Evolutionary conservation across 2,888 invertebrate genomes (phyloP).

Genomic region (Phorcus lineatus): DNA sequence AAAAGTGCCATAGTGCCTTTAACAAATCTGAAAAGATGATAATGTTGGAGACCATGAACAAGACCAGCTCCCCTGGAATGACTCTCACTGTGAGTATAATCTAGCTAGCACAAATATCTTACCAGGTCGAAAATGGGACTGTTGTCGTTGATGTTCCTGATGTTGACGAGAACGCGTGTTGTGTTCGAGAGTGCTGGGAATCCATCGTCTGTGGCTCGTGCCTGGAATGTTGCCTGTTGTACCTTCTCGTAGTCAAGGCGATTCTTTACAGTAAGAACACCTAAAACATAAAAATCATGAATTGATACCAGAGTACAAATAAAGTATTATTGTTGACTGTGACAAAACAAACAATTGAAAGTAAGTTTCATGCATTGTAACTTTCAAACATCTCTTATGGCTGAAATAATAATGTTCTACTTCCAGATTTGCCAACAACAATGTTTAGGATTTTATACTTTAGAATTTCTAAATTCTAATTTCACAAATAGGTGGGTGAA

Average conservation of each 20-base stretch:
- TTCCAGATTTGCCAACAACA: too few relatives aligned
- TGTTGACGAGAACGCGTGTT: slow-evolving; percentile 85
- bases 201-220: slow-evolving; percentile 90
- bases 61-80: too few relatives aligned
- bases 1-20: too few relatives aligned
- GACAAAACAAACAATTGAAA: too few relatives aligned
- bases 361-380: neutral
- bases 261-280: slow-evolving; percentile 85
- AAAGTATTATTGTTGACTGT: too few relatives aligned
- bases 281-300: slow-evolving; percentile 74
- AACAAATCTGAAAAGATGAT: too few relatives aligned
- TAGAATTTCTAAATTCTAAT: too few relatives aligned
- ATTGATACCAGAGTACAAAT: too few relatives aligned
- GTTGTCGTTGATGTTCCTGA: slow-evolving; percentile 91
- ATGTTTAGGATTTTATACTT: neutral
- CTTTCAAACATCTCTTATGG: too few relatives aligned
- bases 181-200: slow-evolving; percentile 88
- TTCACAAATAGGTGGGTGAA: neutral
- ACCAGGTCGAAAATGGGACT: slow-evolving; percentile 83
- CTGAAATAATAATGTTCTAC: too few relatives aligned
- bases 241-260: slow-evolving; percentile 90
- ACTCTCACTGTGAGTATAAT: too few relatives aligned
- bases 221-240: slow-evolving; percentile 84
- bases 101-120: neutral
- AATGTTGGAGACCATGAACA: too few relatives aligned